Evolutionary conservation across 2,888 invertebrate species (phyloP), one percentile per base, ranked within the genome.

Genomic region (Eumacrocentrus americanus): DNA sequence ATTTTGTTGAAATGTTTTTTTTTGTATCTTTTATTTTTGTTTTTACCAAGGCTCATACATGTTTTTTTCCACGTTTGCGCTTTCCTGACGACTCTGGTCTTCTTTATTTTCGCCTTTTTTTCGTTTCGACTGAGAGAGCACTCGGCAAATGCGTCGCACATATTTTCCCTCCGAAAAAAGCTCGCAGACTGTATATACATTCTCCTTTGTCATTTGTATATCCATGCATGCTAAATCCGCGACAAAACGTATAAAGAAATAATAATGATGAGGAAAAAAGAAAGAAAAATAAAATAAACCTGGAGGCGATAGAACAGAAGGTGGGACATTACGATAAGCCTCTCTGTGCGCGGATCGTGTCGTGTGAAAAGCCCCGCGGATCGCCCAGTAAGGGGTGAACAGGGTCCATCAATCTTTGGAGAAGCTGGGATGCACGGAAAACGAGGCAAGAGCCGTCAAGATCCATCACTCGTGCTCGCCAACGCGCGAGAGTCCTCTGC

Each of bases 371-470:
- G 54, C 54, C 44, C 44, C n/a, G 16, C 42, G 34, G 54, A 54
- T 54, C 47, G 20, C 47, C 55, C 37, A 34, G 47, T 47, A 37
- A 46, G 46, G 47, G 54, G 47, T 37, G 46, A 47, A 47, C 55
- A 40, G 14, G 59, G 40, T 48, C 54, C 54, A 59, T 59, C 59
- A 59, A 59, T 59, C 59, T 59, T 59, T 20, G 35, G 52, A 25
- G 47, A 59, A 53, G 53, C 52, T 52, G 46, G 25, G 29, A 9
- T 59, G 54, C 60, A 56, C 51, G 56, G 62, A 64, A 63, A 63
- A 65, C 67, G 65, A 67, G 63, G 65, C 63, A 63, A 59, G 57
- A 63, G 62, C 62, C 62, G 65, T 67, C 67, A 65, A 67, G 65
- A 67, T 67, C 65, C 63, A 67, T 67, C 67, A 67, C 65, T 62